phyloP scores from a whole-genome alignment of 2,797 vertebrate genomes.

The Anabacerthia variegaticeps region DNA sequence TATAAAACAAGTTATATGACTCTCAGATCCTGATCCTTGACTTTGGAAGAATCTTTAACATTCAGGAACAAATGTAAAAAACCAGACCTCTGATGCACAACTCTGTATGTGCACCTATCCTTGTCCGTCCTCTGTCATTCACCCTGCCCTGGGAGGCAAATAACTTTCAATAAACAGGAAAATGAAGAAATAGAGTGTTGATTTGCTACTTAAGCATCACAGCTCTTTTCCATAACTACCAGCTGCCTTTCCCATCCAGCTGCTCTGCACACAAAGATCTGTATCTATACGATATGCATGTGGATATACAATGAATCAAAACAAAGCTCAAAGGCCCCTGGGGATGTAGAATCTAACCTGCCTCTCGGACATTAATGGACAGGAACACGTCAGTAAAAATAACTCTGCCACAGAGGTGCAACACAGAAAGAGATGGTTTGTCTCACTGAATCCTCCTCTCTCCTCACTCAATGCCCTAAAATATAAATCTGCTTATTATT shows the following conservation, averaged over 20 bases:
- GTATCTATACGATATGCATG: not conserved
- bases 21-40: not conserved
- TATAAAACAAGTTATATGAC: not conserved
- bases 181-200: not conserved
- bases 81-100: not conserved
- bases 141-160: not conserved
- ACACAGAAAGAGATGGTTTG: not conserved
- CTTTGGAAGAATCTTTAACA: not conserved
- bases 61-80: not conserved
- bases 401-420: not conserved
- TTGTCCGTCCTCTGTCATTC: not conserved
- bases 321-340: constrained; percentile 1
- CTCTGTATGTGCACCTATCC: not conserved
- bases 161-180: not conserved
- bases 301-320: not conserved
- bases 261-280: not conserved
- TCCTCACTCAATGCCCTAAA: not conserved
- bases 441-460: not conserved
- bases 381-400: not conserved
- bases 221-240: not conserved
- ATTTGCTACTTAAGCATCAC: not conserved
- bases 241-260: not conserved
- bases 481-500: constrained; percentile 7
- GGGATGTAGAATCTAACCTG: not conserved
- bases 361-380: not conserved